These are phyloP conservation scores for Diogma glabrata DNA, from an alignment of 2,888 invertebrate species.

Conservation along the genomic window DNA sequence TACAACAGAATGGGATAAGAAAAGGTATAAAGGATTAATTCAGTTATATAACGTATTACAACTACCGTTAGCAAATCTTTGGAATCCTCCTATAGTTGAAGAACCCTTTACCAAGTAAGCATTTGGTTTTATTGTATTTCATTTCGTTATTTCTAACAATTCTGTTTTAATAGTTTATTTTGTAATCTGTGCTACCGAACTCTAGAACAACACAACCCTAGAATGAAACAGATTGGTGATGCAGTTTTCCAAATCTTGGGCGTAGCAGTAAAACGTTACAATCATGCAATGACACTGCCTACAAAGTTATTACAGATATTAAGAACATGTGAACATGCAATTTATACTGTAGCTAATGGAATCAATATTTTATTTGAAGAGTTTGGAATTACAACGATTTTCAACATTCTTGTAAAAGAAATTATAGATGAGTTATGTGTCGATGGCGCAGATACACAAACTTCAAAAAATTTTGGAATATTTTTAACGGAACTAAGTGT, in stretches of 20 bases:
- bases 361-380: conserved; percentile 31
- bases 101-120: conserved; percentile 72
- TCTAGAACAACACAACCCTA: conserved; percentile 36
- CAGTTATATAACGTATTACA: conserved; percentile 55
- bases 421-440: conserved; percentile 29
- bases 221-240: conserved; percentile 51
- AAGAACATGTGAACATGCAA: conserved; percentile 29
- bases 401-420: conserved; percentile 32
- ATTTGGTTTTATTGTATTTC: neutral
- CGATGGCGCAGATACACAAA: conserved; percentile 29
- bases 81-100: conserved; percentile 74
- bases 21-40: conserved; percentile 53
- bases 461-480: conserved; percentile 31
- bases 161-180: conserved; percentile 25
- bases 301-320: conserved; percentile 54
- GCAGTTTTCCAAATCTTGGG: conserved; percentile 72
- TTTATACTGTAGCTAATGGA: conserved; percentile 30
- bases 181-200: conserved; percentile 35
- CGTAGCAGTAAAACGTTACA: conserved; percentile 67
- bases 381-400: conserved; percentile 31
- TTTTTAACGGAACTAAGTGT: conserved; percentile 32
- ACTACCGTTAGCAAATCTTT: conserved; percentile 58
- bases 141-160: neutral
- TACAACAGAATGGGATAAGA: conserved; percentile 49
- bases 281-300: conserved; percentile 67